Conservation (phyloP, 2,888 invertebrate species). For the Drosophila mettleri region DNA sequence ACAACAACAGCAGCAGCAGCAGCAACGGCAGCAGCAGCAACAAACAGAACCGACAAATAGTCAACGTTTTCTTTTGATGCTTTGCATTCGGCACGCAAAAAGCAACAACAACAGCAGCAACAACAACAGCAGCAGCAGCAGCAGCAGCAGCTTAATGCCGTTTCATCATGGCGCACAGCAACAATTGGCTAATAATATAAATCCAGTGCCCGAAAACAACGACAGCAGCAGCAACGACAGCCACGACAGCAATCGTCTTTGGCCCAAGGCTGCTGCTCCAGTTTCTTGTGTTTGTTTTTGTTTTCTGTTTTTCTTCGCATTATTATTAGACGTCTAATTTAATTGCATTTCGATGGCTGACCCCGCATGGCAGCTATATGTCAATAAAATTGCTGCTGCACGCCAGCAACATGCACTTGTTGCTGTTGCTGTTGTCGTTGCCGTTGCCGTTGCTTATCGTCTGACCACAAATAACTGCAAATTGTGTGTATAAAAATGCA, state of each 20-base stretch:
- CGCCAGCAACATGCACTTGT: conserved; percentile 62
- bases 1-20: conserved; percentile 52
- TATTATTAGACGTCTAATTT: conserved; percentile 65
- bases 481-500: conserved; percentile 72
- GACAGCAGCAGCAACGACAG: conserved; percentile 44
- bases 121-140: conserved; percentile 47
- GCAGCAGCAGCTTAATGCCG: conserved; percentile 53
- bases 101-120: conserved; percentile 49
- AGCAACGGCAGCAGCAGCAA: conserved; percentile 34
- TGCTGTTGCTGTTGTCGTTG: conserved; percentile 14
- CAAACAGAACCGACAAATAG: conserved; percentile 63
- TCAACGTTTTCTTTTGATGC: conserved; percentile 68
- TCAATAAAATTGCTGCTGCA: conserved; percentile 61
- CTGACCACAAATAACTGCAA: conserved; percentile 78
- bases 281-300: conserved; percentile 34
- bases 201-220: conserved; percentile 61
- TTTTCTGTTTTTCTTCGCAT: conserved; percentile 47
- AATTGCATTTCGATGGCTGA: conserved; percentile 79
- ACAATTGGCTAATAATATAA: conserved; percentile 77
- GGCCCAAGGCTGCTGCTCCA: conserved; percentile 44
- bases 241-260: conserved; percentile 47
- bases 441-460: conserved; percentile 56
- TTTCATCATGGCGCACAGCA: conserved; percentile 64
- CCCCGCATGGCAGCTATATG: conserved; percentile 71
- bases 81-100: conserved; percentile 75